Evolutionary conservation across 2,113 vertebrate genomes (phyloP), one percentile per base, ranked within the genome.

Genomic region (Engraulis encrasicolus): DNA sequence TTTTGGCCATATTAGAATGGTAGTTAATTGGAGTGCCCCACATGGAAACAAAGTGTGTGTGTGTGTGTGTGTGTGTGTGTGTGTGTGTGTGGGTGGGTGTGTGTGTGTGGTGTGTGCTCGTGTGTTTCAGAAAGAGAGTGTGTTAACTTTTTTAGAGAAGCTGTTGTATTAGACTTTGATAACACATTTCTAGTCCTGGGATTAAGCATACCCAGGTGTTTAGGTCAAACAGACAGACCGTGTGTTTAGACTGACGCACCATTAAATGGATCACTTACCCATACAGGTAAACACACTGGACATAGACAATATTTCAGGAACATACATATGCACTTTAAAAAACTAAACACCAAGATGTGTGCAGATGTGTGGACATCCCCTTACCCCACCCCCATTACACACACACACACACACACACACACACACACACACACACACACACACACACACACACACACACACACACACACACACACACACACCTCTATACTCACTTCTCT

Each of bases 371-470:
- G 77, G 27, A 77, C 23, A n/a, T n/a, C n/a, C n/a, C n/a, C n/a
- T n/a, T n/a, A n/a, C n/a, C n/a, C n/a, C n/a, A n/a, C n/a, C n/a
- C n/a, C n/a, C n/a, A n/a, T n/a, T n/a, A n/a, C n/a, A 50, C 40
- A 34, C 52, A 48, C 82, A 27, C 54, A 31, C 27, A n/a, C 58
- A 74, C 80, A 84, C 81, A 87, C 87, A 79, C 79, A 38, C 78
- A 78, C 66, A 50, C 52, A 81, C n/a, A n/a, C n/a, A n/a, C n/a
- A n/a, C n/a, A n/a, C n/a, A n/a, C n/a, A n/a, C n/a, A n/a, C n/a
- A n/a, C n/a, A n/a, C n/a, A 45, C 77, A 71, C 37, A 80, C 78
- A 78, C 79, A 61, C 80, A 78, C 71, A 48, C 34, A 74, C 78
- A 84, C 83, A 84, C 50, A 84, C 40, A 79, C 34, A 50, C 83